Evolutionary conservation across 2,797 vertebrate species (phyloP).

Genomic region (Scomberomorus guttatus): DNA sequence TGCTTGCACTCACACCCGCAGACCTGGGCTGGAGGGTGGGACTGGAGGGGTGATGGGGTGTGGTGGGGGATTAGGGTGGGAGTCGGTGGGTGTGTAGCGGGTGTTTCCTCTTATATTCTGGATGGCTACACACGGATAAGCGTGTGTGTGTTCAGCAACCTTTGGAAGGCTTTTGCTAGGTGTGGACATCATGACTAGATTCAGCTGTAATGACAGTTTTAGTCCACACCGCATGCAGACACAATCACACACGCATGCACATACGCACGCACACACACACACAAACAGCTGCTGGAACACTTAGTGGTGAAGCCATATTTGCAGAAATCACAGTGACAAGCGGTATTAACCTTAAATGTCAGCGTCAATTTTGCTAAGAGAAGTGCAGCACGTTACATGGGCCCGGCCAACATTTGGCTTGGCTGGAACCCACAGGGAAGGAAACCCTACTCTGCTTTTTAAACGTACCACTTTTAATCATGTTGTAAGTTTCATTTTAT

Average conservation of each 20-base stretch:
- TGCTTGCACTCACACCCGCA: conserved; percentile 48
- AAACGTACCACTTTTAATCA: conserved; percentile 51
- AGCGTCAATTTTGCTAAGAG: conserved; percentile 69
- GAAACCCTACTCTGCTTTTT: conserved; percentile 63
- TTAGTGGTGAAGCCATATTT: conserved; percentile 71
- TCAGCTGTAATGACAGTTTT: conserved; percentile 68
- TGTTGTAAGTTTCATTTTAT: conserved; percentile 59
- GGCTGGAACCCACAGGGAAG: conserved; percentile 53
- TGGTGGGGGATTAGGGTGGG: conserved; percentile 11
- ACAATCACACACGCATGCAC: conserved; percentile 16
- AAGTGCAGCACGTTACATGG: conserved; percentile 47
- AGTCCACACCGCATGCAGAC: conserved; percentile 33
- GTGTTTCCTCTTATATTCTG: conserved; percentile 69
- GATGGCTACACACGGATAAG: conserved; percentile 45
- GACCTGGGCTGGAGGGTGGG: conserved; percentile 48
- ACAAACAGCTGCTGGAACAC: conserved; percentile 68
- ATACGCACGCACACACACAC: conserved; percentile 1
- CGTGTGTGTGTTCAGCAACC: conserved; percentile 56
- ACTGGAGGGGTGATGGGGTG: conserved; percentile 31
- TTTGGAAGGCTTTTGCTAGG: conserved; percentile 72
- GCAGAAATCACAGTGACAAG: conserved; percentile 77
- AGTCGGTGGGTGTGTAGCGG: conserved; percentile 63
- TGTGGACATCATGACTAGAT: conserved; percentile 71
- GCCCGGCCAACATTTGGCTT: conserved; percentile 57
- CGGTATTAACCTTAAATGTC: conserved; percentile 77